These are phyloP conservation scores for Thaleichthys pacificus DNA, from an alignment of 2,797 vertebrate species.

Conservation along the genomic window DNA sequence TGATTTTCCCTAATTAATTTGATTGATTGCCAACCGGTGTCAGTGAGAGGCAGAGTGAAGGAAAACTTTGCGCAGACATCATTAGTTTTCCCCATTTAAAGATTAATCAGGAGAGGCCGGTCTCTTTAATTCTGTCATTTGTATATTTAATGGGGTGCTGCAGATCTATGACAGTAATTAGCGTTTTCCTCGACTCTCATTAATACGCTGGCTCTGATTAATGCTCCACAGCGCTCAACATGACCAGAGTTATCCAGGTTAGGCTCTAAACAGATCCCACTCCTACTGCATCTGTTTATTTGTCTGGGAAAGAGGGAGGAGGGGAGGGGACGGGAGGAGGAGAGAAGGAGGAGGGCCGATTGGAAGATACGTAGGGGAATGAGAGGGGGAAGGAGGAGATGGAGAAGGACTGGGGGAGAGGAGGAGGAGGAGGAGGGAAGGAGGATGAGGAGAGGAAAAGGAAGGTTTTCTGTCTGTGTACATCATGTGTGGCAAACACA, in stretches of 20 bases:
- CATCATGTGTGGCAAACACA: neutral
- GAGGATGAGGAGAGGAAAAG: neutral
- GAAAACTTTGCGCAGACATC: conserved; percentile 99
- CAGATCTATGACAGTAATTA: conserved; percentile 99
- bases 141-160: conserved; percentile 99
- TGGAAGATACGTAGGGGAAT: neutral
- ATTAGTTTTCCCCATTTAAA: conserved; percentile 99
- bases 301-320: neutral
- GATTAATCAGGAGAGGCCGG: conserved; percentile 99
- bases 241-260: conserved; percentile 99
- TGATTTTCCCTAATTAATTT: conserved; percentile 90
- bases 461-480: neutral
- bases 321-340: neutral
- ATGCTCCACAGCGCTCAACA: conserved; percentile 99
- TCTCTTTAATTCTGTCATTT: conserved; percentile 99
- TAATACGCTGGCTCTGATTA: conserved; percentile 99
- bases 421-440: neutral
- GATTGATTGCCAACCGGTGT: conserved; percentile 96
- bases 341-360: neutral
- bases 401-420: neutral
- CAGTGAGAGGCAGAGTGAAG: conserved; percentile 93
- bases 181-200: conserved; percentile 99
- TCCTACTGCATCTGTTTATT: conserved; percentile 93
- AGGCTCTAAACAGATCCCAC: conserved; percentile 99
- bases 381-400: neutral